Conservation (phyloP, 2,113 vertebrate species). For the Antigone vipio region DNA sequence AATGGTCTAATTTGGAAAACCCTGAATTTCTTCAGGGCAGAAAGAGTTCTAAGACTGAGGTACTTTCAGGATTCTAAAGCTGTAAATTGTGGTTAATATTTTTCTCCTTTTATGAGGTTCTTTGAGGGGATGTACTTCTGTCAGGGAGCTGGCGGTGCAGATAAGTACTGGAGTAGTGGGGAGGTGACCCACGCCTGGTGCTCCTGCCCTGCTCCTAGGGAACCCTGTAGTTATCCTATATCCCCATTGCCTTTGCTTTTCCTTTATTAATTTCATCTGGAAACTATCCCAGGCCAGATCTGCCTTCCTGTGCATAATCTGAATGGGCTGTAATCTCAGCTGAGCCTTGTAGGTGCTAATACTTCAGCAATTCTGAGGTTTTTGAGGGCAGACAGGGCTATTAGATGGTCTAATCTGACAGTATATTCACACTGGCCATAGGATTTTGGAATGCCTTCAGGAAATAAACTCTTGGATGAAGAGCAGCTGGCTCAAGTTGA, state of each 20-base stretch:
- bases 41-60: neutral
- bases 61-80: neutral
- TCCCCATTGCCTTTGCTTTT: neutral
- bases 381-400: conserved; percentile 6
- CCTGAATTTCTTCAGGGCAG: neutral
- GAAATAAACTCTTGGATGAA: conserved; percentile 53
- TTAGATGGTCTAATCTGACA: conserved; percentile 29
- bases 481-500: conserved; percentile 61
- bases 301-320: neutral
- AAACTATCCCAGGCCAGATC: neutral
- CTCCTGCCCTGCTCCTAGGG: neutral
- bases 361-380: neutral
- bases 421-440: conserved; percentile 28
- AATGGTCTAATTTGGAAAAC: neutral
- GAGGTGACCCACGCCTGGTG: neutral
- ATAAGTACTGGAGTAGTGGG: neutral
- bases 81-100: neutral
- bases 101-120: neutral
- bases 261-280: neutral
- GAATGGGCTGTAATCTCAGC: neutral
- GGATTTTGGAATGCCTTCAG: conserved; percentile 42
- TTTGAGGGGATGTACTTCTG: neutral
- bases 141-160: neutral
- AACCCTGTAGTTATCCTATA: neutral
- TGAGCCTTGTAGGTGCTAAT: neutral